Base-by-base conservation (phyloP, 2,888 invertebrate species). In the Odontothrips loti region DNA sequence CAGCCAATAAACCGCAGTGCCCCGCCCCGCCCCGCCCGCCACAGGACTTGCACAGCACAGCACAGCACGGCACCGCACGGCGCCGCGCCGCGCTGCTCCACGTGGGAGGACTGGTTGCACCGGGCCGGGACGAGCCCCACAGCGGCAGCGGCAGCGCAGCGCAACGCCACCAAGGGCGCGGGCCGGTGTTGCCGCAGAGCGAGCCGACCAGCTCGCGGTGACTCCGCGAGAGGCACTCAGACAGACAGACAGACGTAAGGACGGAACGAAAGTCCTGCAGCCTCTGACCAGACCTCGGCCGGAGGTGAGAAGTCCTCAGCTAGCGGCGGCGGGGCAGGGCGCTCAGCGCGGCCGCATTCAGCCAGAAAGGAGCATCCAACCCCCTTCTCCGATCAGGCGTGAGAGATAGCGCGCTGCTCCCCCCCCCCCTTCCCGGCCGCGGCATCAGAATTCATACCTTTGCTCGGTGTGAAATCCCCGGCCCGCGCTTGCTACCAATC, bases 351-450 rank as follows among this genome's bases (percentile, higher is more conserved):
- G 6, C 34, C 3, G 23, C 68, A 75, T 23, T 75, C 68, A 12
- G 6, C 23, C 68, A 75, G 68, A 75, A 75, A 75, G 68, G 27
- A 23, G 23, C 23, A 23, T 75, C 68, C 34, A 43, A 43, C 34
- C 68, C 9, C 68, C 68, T 27, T 75, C 68, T 75, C 68, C 68
- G 68, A 75, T 75, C 68, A 75, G 68, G 68, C 68, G 68, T 75
- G 68, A 75, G 68, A 75, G 68, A 75, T 75, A 75, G 58, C 51
- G 51, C 51, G 1, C 4, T 43, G 3, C 34, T 43, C 34, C 51
- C 2, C 51, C 51, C 2, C 51, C 51, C 3, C 34, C 34, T 4
- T 6, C 34, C 34, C 34, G 3, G 2, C 3, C 34, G 20, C 58
- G 58, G 0, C 58, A 58, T 58, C 58, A 58, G 58, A 58, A 58